These are phyloP conservation scores for Onychostruthus taczanowskii DNA, from an alignment of 2,113 vertebrate species.

Conservation along the genomic window DNA sequence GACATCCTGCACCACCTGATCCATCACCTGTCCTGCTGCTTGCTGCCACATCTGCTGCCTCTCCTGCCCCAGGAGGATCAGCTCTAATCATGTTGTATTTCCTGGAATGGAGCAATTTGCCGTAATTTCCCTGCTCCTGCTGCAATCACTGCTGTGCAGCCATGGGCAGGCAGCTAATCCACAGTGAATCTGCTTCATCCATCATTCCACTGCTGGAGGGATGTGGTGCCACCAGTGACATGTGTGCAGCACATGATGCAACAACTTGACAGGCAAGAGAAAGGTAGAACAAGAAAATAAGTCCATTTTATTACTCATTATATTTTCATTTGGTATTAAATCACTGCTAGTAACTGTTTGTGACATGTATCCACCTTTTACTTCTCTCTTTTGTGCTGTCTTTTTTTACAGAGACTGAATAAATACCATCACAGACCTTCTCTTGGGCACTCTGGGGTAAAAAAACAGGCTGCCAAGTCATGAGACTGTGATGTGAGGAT, in stretches of 20 bases:
- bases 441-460: background rate
- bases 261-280: background rate
- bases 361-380: background rate
- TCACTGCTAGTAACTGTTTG: background rate
- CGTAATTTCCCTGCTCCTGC: background rate
- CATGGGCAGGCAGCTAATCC: background rate
- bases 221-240: accelerated
- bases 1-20: background rate
- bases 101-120: background rate
- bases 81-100: background rate
- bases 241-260: accelerated
- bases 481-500: background rate
- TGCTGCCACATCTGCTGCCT: background rate
- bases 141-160: background rate
- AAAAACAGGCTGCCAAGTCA: background rate
- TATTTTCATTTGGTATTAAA: background rate
- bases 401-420: background rate
- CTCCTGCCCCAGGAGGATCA: background rate
- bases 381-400: background rate
- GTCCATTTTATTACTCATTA: background rate
- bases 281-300: background rate
- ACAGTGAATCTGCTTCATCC: background rate
- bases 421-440: background rate
- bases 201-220: background rate
- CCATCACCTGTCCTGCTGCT: background rate